Conservation (phyloP, 2,797 vertebrate species). For the Synaphobranchus kaupii region DNA sequence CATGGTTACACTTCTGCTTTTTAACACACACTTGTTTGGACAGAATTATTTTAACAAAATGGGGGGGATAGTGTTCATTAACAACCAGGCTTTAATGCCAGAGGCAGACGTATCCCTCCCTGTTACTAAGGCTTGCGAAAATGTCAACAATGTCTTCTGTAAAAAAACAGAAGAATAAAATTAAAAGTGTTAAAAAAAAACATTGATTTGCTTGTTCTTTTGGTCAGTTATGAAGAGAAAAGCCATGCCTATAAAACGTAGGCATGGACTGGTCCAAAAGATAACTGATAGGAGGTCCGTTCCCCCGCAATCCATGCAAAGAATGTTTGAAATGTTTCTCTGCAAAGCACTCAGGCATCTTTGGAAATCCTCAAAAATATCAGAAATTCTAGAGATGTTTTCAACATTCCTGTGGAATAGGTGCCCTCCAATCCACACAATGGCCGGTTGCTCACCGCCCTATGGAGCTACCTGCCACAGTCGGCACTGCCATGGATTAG, state of each 20-base stretch:
- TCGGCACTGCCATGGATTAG: neutral
- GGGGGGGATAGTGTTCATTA: neutral
- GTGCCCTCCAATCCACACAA: neutral
- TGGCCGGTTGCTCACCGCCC: too few species aligned
- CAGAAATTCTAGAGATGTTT: neutral
- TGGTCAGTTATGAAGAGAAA: neutral
- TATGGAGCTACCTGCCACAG: neutral
- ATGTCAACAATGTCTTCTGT: neutral
- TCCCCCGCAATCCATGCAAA: neutral
- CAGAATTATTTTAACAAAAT: neutral
- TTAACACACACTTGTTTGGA: neutral
- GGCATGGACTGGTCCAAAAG: neutral
- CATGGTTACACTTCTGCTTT: slow-evolving; percentile 24
- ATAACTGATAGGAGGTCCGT: neutral
- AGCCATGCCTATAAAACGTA: neutral
- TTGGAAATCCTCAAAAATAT: neutral
- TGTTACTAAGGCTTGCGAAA: neutral
- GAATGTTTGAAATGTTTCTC: neutral
- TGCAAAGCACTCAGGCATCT: neutral
- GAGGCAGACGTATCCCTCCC: neutral
- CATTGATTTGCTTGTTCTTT: neutral
- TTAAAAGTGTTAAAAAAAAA: neutral
- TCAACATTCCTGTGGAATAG: neutral
- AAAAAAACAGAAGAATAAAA: neutral
- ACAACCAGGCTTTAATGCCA: neutral